Evolutionary conservation across 2,113 vertebrate species (phyloP).

Genomic region (Aythya baeri): DNA sequence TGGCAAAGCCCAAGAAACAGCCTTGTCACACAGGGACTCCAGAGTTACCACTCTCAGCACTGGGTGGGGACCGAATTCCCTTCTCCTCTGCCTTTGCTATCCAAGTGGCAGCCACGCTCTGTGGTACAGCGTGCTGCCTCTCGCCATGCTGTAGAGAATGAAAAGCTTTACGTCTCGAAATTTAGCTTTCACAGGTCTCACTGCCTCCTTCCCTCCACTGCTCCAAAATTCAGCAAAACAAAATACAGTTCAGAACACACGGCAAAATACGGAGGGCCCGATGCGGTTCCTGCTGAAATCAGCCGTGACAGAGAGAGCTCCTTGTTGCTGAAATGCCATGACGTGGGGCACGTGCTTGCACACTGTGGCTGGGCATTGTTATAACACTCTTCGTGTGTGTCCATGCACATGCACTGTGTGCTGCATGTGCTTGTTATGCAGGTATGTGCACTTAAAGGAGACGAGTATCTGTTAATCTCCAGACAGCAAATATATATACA

Average conservation of each 20-base stretch:
- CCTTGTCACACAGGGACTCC: not conserved
- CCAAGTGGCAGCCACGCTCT: not conserved
- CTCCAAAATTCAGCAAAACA: not conserved
- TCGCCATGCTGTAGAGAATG: not conserved
- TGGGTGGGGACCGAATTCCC: not conserved
- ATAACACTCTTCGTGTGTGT: not conserved
- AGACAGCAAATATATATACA: not conserved
- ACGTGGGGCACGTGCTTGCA: not conserved
- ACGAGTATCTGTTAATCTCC: not conserved
- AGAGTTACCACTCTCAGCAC: not conserved
- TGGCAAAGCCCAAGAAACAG: not conserved
- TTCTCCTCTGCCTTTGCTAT: not conserved
- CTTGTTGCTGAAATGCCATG: not conserved
- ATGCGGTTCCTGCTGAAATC: not conserved
- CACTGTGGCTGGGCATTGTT: not conserved
- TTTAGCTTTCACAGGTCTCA: not conserved
- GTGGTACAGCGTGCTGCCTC: not conserved
- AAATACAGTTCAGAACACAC: not conserved
- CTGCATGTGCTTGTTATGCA: not conserved
- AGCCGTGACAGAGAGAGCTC: not conserved
- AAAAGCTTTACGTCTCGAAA: not conserved
- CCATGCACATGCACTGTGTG: not conserved
- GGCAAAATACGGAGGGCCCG: not conserved
- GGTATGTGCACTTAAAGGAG: not conserved
- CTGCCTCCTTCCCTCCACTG: not conserved